Conservation (phyloP, 2,113 vertebrate species). For the Microtus pennsylvanicus region DNA sequence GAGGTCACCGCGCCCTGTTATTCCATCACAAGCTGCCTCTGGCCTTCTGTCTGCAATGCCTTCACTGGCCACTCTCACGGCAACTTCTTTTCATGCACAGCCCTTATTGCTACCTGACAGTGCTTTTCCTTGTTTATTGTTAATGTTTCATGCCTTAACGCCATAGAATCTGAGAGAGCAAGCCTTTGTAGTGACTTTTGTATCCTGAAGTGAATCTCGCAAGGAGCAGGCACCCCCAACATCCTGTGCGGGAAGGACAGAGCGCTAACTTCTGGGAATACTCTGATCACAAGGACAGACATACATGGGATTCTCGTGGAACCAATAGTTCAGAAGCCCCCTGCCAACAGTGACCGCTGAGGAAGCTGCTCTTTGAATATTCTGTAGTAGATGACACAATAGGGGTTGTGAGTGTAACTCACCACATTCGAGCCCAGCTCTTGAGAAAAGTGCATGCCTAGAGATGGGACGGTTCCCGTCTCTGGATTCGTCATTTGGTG, state of each 20-base stretch:
- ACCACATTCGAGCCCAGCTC: not conserved
- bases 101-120: not conserved
- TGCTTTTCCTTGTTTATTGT: not conserved
- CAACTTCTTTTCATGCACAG: not conserved
- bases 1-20: not conserved
- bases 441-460: not conserved
- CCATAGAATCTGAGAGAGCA: not conserved
- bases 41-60: not conserved
- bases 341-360: not conserved
- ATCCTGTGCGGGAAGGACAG: not conserved
- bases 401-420: not conserved
- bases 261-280: constrained; percentile 2
- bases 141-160: not conserved
- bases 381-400: not conserved
- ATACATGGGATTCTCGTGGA: not conserved
- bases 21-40: not conserved
- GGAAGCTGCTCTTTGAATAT: constrained; percentile 1
- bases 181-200: not conserved
- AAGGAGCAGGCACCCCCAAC: not conserved
- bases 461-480: not conserved
- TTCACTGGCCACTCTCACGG: not conserved
- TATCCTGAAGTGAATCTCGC: not conserved
- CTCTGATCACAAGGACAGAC: not conserved
- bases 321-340: not conserved
- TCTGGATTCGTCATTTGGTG: not conserved